Base-by-base conservation (phyloP, 2,797 vertebrate species). In the Acanthurus tractus region DNA sequence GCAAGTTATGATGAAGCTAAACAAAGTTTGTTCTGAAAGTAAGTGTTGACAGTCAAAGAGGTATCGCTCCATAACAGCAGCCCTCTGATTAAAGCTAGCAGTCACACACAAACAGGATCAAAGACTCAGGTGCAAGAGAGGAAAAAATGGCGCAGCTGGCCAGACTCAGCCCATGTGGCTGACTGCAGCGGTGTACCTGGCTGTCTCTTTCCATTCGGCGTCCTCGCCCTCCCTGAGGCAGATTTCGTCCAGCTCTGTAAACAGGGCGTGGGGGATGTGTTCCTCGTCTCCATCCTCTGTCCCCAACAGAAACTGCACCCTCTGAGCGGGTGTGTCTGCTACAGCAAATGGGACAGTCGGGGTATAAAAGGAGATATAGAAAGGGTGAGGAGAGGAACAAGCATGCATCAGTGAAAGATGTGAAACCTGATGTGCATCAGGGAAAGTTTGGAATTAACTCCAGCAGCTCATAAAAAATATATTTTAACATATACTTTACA, bases 181-280 rank as follows among this genome's bases (percentile, higher is more conserved):
- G 0, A 70, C 42, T 20, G 55, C 63, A 76, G 57, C 13, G 5
- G 18, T 6, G 64, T 88, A 99, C 98, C 98, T 97, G 89, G 98
- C 98, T 42, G 97, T 98, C 90, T 99, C 98, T 87, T 96, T 96
- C 98, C 98, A 99, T 58, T 99, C 98, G 0, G 96, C 93, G 63
- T 99, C 97, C 70, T 98, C 97, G 80, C 97, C 97, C 52, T 99
- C 96, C 53, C 92, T 96, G 86, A 97, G 94, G 84, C 96, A 98
- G 92, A 99, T 98, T 88, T 99, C 97, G 93, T 99, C 98, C 88
- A 99, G 96, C 84, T 99, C 97, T 0, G 98, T 99, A 92, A 99
- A 99, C 55, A 99, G 96, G 89, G 99, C 97, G 66, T 99, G 98
- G 81, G 98, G 97, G 83, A 99, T 97, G 84, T 99, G 98, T 53